Evolutionary conservation across 2,888 invertebrate species (phyloP).

Genomic region (Stegana nigrithorax): DNA sequence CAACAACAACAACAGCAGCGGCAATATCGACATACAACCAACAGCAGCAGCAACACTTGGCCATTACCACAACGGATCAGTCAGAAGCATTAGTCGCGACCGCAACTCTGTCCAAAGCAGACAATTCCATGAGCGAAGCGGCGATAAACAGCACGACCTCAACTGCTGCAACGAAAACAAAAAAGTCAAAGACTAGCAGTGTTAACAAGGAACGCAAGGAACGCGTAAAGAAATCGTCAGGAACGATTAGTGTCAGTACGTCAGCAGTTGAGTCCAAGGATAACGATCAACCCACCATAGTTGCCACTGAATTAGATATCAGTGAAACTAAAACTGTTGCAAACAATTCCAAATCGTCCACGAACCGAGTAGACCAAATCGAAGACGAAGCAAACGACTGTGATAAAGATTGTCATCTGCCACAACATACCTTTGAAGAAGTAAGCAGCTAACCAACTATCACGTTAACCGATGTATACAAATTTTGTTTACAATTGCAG

Average conservation of each 20-base stretch:
- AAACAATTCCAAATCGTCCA: conserved; percentile 29
- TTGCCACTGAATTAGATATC: conserved; percentile 8
- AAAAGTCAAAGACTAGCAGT: conserved; percentile 41
- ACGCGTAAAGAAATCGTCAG: conserved; percentile 35
- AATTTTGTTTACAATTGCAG: too few species aligned
- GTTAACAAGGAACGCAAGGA: conserved; percentile 40
- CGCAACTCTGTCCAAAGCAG: conserved; percentile 49
- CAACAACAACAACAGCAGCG: conserved; percentile 32
- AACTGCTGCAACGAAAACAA: conserved; percentile 36
- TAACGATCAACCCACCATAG: background rate
- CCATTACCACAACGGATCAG: conserved; percentile 36
- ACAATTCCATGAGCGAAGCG: conserved; percentile 39
- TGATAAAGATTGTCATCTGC: too few species aligned
- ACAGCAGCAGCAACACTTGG: conserved; percentile 43
- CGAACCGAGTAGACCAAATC: too few species aligned
- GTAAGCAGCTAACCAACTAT: too few species aligned
- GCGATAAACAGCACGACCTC: conserved; percentile 25
- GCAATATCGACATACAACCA: conserved; percentile 25
- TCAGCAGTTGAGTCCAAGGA: conserved; percentile 12
- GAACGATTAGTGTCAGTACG: background rate
- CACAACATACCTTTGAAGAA: too few species aligned
- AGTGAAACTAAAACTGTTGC: conserved; percentile 27
- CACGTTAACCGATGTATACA: too few species aligned
- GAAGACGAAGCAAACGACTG: too few species aligned
- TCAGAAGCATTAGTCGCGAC: conserved; percentile 43